Conservation (phyloP, 2,113 vertebrate genomes). For the Laterallus jamaicensis region DNA sequence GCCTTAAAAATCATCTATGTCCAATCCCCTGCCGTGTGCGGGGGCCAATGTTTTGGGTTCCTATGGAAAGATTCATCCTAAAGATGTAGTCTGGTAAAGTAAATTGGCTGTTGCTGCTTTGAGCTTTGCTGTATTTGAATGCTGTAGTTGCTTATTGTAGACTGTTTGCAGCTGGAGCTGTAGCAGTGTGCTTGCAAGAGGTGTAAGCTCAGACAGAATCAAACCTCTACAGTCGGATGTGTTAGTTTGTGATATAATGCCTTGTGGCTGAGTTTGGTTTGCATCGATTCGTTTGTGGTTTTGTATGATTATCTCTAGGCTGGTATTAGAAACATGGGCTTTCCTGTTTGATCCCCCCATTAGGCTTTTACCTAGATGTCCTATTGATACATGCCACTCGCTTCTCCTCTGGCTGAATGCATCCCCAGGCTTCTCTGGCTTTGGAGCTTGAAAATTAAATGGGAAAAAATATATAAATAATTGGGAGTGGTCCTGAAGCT, state of each 20-base stretch:
- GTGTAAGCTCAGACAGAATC: not conserved
- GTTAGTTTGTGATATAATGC: not conserved
- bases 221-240: not conserved
- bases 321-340: not conserved
- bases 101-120: not conserved
- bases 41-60: not conserved
- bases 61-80: not conserved
- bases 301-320: conserved; percentile 27
- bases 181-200: not conserved
- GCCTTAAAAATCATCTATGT: no score
- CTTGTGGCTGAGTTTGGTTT: not conserved
- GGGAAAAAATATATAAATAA: not conserved
- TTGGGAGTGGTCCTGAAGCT: not conserved
- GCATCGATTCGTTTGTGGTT: not conserved
- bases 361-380: not conserved
- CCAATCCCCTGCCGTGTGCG: no score
- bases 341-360: not conserved
- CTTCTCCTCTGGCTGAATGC: not conserved
- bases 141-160: not conserved
- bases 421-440: not conserved
- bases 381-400: not conserved
- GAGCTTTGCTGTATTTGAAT: not conserved
- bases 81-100: not conserved
- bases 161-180: not conserved
- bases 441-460: not conserved